Conservation (phyloP, 2,113 vertebrate genomes). For the Tiliqua scincoides region DNA sequence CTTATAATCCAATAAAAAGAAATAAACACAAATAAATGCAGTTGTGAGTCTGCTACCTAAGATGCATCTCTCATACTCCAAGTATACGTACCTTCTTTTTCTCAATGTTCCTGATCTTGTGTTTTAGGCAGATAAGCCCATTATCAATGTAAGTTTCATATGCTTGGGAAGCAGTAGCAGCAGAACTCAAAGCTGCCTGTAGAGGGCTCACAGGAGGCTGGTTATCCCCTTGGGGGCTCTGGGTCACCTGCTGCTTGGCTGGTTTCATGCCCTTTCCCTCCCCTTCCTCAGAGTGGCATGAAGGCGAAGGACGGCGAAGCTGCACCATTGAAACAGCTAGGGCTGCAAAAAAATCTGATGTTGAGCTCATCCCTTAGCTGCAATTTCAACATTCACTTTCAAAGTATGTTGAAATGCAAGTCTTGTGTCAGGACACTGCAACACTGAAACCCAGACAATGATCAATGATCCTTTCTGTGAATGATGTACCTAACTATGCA, state of each 20-base stretch:
- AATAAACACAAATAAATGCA: neutral
- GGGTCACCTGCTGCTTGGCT: slow-evolving; percentile 69
- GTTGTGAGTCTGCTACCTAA: neutral
- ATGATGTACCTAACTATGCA: neutral
- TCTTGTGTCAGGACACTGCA: accelerated
- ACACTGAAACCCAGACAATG: neutral
- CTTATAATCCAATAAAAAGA: neutral
- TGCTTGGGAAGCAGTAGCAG: slow-evolving; percentile 80
- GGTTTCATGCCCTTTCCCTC: slow-evolving; percentile 74
- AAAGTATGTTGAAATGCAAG: neutral
- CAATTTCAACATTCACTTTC: neutral
- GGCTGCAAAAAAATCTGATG: slow-evolving; percentile 59
- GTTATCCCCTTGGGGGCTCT: slow-evolving; percentile 64
- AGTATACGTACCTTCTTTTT: slow-evolving; percentile 90
- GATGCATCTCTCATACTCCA: neutral
- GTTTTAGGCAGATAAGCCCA: slow-evolving; percentile 94
- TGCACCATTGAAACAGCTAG: slow-evolving; percentile 86
- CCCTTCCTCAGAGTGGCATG: slow-evolving; percentile 71
- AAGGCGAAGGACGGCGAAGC: slow-evolving; percentile 74
- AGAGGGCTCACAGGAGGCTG: slow-evolving; percentile 67
- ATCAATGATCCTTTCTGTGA: neutral
- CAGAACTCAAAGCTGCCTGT: slow-evolving; percentile 77
- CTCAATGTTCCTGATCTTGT: slow-evolving; percentile 97
- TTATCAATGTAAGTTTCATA: slow-evolving; percentile 95
- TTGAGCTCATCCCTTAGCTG: slow-evolving; percentile 24